Conservation (phyloP, 2,113 vertebrate genomes). For the Microcebus tavaratra region DNA sequence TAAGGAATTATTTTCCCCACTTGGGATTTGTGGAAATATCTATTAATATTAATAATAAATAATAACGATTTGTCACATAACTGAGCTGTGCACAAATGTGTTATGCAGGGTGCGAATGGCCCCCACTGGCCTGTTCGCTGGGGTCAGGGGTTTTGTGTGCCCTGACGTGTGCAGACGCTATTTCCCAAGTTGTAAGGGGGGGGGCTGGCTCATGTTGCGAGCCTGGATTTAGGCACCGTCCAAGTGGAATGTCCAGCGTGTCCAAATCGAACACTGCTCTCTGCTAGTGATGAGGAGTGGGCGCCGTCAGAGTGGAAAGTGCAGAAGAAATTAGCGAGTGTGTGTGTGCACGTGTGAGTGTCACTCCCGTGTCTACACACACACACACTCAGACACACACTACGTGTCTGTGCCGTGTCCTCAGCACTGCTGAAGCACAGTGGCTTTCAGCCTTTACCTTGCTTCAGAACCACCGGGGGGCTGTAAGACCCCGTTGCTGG, state of each 20-base stretch:
- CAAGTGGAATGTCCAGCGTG: too few relatives aligned
- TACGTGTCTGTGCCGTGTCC: neutral
- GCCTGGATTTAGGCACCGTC: too few relatives aligned
- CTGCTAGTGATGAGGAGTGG: neutral
- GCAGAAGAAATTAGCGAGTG: neutral
- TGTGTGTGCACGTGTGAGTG: neutral
- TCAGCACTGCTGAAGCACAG: neutral
- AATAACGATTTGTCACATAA: neutral
- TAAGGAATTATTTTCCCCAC: neutral
- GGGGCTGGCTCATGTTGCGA: too few relatives aligned
- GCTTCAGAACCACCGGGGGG: neutral
- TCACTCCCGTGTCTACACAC: neutral
- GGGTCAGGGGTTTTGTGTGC: neutral
- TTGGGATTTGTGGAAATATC: neutral
- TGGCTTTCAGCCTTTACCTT: neutral
- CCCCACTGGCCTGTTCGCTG: fast-evolving
- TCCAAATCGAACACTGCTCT: neutral
- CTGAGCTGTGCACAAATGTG: neutral
- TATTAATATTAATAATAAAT: neutral
- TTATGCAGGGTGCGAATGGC: neutral
- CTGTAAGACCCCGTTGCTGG: neutral
- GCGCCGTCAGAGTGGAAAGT: fast-evolving
- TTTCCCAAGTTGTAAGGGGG: neutral
- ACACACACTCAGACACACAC: too few relatives aligned
- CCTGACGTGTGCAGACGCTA: neutral